Conservation (phyloP, 2,113 vertebrate genomes). For the Gopherus flavomarginatus region DNA sequence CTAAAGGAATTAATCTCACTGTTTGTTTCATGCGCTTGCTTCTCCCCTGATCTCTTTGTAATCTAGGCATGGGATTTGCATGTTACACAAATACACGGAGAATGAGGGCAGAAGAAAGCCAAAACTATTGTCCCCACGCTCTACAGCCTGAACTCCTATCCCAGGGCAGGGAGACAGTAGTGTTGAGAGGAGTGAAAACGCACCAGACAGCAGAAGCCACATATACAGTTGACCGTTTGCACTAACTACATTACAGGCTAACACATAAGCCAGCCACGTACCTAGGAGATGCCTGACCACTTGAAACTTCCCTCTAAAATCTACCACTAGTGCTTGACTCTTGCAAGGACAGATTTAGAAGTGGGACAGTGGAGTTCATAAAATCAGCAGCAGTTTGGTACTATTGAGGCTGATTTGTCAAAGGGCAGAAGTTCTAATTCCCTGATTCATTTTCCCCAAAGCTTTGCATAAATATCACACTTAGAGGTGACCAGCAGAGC, state of each 20-base stretch:
- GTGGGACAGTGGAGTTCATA: background rate
- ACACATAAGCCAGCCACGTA: fast-evolving
- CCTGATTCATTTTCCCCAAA: background rate
- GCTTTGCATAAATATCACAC: background rate
- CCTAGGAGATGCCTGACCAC: background rate
- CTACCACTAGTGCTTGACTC: background rate
- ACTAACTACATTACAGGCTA: background rate
- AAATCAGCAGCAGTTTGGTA: background rate
- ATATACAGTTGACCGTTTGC: background rate
- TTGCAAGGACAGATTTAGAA: background rate
- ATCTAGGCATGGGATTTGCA: background rate
- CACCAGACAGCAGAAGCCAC: background rate
- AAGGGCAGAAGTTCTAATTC: background rate
- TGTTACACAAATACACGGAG: too few relatives aligned
- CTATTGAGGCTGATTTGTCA: background rate
- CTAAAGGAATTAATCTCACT: conserved; percentile 14
- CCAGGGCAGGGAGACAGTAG: background rate
- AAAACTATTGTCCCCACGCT: background rate
- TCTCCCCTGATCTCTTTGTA: background rate
- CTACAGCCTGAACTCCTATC: background rate
- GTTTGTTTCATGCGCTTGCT: background rate
- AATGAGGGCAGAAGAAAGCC: background rate
- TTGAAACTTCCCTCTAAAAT: background rate
- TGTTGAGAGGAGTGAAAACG: too few relatives aligned
- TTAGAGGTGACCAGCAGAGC: background rate